phyloP scores from a whole-genome alignment of 2,113 vertebrate genomes.

The Benthochromis sp. region DNA sequence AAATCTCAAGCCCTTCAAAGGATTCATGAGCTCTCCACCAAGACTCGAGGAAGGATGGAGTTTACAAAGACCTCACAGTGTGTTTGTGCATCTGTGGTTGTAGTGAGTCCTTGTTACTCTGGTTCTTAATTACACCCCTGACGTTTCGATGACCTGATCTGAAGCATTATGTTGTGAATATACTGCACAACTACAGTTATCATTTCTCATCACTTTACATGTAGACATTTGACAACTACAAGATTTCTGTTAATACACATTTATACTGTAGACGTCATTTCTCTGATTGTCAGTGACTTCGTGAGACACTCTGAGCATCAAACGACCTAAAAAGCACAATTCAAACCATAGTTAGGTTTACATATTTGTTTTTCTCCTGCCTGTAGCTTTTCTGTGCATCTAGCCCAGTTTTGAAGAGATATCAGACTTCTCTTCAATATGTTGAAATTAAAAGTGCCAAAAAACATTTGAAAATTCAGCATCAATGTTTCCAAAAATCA shows the following conservation, averaged over 20 bases:
- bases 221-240: background rate
- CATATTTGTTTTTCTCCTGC: background rate
- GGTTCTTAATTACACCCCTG: background rate
- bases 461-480: background rate
- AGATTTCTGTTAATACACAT: background rate
- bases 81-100: background rate
- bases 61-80: background rate
- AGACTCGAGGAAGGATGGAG: background rate
- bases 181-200: background rate
- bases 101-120: background rate
- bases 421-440: background rate
- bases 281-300: background rate
- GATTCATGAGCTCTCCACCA: background rate
- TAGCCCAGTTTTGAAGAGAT: background rate
- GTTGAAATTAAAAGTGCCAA: background rate
- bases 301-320: conserved; percentile 26
- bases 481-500: background rate
- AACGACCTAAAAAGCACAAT: background rate
- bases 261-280: background rate
- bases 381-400: background rate
- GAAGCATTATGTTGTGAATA: background rate
- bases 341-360: background rate
- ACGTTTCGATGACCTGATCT: background rate
- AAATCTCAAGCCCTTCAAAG: background rate
- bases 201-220: background rate